Evolutionary conservation across 2,888 invertebrate species (phyloP).

Genomic region (Synergus itoensis): DNA sequence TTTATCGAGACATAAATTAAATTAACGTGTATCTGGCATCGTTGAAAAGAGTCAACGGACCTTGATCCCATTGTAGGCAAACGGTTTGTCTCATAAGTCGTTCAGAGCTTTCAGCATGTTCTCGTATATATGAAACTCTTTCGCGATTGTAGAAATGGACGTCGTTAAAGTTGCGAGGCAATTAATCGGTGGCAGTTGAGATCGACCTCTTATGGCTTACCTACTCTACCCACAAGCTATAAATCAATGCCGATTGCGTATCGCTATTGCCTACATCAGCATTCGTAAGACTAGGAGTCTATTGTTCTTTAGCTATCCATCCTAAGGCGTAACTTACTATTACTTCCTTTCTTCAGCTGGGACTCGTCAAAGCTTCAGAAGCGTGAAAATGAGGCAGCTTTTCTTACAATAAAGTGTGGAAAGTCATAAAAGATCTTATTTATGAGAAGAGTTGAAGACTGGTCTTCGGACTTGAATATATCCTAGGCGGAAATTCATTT

Average conservation of each 20-base stretch:
- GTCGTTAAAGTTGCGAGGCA: constrained; percentile 36
- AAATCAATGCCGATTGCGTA: constrained; percentile 52
- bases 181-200: constrained; percentile 48
- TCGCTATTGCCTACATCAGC: constrained; percentile 46
- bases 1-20: constrained; percentile 30
- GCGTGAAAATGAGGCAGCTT: constrained; percentile 4
- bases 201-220: constrained; percentile 45
- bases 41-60: neutral
- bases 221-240: constrained; percentile 36
- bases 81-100: neutral
- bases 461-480: neutral
- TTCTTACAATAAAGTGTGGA: neutral
- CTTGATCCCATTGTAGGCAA: constrained; percentile 13
- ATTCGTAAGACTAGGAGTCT: constrained; percentile 50
- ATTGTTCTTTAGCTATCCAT: constrained; percentile 49
- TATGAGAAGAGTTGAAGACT: neutral
- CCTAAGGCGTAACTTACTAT: constrained; percentile 38
- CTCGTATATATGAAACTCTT: neutral
- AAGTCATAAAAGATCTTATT: constrained; percentile 1
- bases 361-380: neutral
- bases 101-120: constrained; percentile 16
- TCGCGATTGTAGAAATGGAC: neutral
- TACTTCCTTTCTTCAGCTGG: neutral
- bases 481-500: neutral
- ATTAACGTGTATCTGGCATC: constrained; percentile 9